A percentile compares a stretch with the other conserved stretches of the same genome.
Conservation (phyloP, 2,113 vertebrate genomes). For the Petromus typicus region DNA sequence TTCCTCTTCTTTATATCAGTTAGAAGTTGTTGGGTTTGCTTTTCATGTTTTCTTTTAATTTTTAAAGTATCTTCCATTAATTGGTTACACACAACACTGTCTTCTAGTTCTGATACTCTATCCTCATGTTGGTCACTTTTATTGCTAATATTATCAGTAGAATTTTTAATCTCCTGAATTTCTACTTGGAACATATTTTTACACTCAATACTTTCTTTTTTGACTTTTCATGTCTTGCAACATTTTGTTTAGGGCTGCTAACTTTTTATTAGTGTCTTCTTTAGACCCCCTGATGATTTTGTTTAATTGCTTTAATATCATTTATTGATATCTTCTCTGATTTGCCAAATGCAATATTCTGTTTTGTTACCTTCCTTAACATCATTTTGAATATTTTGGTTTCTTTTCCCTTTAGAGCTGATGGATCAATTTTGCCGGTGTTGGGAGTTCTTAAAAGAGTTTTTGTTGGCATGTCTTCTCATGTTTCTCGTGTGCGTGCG, state of each 20-base stretch:
- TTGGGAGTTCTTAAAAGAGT: background rate
- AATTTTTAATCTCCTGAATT: background rate
- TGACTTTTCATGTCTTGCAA: background rate
- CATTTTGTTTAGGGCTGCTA: background rate
- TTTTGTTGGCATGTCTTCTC: background rate
- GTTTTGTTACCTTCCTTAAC: background rate
- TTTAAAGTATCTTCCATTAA: background rate
- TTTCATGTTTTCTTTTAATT: background rate
- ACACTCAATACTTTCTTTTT: background rate
- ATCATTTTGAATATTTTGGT: background rate
- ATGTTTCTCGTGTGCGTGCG: background rate
- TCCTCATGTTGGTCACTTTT: background rate
- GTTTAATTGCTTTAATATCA: background rate
- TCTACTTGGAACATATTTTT: background rate
- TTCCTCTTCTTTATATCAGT: background rate
- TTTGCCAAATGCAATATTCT: background rate
- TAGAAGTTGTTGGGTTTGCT: background rate
- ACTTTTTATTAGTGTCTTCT: background rate
- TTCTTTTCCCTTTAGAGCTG: no score
- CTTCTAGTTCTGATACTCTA: background rate
- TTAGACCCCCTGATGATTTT: background rate
- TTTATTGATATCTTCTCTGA: background rate
- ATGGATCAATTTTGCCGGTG: background rate
- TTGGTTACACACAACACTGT: background rate
- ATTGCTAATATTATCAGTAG: background rate